phyloP scores from a whole-genome alignment of 2,113 vertebrate genomes.

The Saguinus midas region DNA sequence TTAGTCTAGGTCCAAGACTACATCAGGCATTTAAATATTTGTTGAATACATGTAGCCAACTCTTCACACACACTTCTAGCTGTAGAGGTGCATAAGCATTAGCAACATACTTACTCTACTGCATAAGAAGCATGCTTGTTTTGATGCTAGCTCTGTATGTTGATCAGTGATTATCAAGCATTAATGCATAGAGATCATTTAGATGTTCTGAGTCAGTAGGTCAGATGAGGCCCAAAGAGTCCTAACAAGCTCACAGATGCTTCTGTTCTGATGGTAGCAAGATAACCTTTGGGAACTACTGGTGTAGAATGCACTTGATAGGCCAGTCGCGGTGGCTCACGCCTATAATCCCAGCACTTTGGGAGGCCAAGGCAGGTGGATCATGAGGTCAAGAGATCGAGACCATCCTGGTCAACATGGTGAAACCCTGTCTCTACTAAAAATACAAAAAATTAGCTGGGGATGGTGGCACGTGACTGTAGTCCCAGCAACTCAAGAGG shows the following conservation, averaged over 20 bases:
- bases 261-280: not conserved
- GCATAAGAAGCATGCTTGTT: not conserved
- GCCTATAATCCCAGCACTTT: too few relatives aligned
- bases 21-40: not conserved
- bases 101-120: not conserved
- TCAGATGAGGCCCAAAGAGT: accelerated
- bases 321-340: too few relatives aligned
- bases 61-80: not conserved
- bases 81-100: not conserved
- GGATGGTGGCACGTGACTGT: accelerated
- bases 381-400: too few relatives aligned
- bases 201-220: not conserved
- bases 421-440: too few relatives aligned
- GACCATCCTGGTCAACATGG: too few relatives aligned
- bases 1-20: not conserved
- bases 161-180: not conserved
- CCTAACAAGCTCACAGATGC: not conserved
- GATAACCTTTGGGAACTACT: not conserved
- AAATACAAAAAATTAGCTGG: too few relatives aligned
- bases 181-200: not conserved
- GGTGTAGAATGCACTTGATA: not conserved
- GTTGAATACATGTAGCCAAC: too few relatives aligned
- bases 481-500: too few relatives aligned
- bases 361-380: too few relatives aligned
- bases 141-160: not conserved